Conservation (phyloP, 2,888 invertebrate genomes). For the Parnassius smintheus region DNA sequence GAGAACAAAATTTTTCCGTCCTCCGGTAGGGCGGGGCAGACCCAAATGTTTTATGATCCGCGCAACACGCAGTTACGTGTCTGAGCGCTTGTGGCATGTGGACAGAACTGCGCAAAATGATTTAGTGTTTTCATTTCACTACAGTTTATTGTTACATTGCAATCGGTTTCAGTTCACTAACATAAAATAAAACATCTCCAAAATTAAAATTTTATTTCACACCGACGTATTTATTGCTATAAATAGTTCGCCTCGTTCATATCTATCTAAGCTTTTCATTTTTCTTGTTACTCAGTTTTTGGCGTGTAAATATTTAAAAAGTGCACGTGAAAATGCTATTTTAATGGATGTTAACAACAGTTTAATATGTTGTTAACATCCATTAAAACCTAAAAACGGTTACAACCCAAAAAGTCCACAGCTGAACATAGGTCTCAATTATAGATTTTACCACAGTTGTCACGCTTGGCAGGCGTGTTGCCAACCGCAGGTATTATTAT, state of each 20-base stretch:
- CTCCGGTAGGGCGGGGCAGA: slow-evolving; percentile 39
- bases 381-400: too few relatives aligned
- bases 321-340: too few relatives aligned
- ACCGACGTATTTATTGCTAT: slow-evolving; percentile 14
- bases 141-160: slow-evolving; percentile 55
- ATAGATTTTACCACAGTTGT: too few relatives aligned
- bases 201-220: slow-evolving; percentile 14
- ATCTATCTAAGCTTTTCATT: not conserved
- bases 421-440: too few relatives aligned
- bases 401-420: too few relatives aligned
- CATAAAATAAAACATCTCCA: slow-evolving; percentile 26
- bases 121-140: slow-evolving; percentile 66
- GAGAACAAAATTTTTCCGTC: slow-evolving; percentile 35
- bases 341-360: too few relatives aligned
- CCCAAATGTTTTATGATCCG: slow-evolving; percentile 62
- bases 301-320: too few relatives aligned
- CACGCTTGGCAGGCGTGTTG: too few relatives aligned
- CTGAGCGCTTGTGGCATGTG: slow-evolving; percentile 61
- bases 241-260: not conserved
- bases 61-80: slow-evolving; percentile 54
- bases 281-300: not conserved
- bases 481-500: too few relatives aligned
- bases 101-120: slow-evolving; percentile 65
- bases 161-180: slow-evolving; percentile 34
- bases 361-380: too few relatives aligned